These are phyloP conservation scores for Megalurothrips usitatus DNA, from an alignment of 2,888 invertebrate genomes.

Conservation along the genomic window DNA sequence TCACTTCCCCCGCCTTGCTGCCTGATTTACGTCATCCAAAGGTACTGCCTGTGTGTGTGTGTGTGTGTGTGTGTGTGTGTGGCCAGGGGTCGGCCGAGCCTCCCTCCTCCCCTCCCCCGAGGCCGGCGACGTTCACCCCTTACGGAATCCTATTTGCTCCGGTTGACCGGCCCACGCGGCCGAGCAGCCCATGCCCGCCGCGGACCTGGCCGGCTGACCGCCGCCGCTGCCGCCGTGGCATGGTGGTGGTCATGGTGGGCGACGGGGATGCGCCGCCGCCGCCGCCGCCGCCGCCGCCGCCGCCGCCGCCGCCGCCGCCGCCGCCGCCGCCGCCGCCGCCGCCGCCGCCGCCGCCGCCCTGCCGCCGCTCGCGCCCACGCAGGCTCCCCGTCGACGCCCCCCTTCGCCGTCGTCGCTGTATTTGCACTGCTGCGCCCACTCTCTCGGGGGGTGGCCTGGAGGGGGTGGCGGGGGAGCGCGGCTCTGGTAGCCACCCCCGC, in stretches of 20 bases:
- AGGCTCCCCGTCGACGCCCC: no score
- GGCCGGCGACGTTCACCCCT: not conserved
- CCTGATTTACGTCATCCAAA: slow-evolving; percentile 8
- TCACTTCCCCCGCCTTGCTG: not conserved
- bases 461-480: not conserved
- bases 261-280: not conserved
- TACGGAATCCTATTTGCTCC: slow-evolving; percentile 11
- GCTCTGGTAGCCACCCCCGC: not conserved
- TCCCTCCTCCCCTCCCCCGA: no score
- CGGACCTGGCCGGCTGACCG: not conserved
- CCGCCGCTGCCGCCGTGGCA: no score
- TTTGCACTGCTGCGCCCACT: no score
- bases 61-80: no score
- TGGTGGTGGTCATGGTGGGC: not conserved
- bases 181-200: not conserved
- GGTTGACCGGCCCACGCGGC: not conserved
- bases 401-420: no score
- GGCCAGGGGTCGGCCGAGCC: not conserved
- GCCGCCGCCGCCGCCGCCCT: not conserved
- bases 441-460: no score
- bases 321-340: no score
- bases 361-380: no score
- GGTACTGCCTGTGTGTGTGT: not conserved
- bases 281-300: not conserved
- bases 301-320: no score